Conservation (phyloP, 2,797 vertebrate species). For the Linurgus olivaceus region DNA sequence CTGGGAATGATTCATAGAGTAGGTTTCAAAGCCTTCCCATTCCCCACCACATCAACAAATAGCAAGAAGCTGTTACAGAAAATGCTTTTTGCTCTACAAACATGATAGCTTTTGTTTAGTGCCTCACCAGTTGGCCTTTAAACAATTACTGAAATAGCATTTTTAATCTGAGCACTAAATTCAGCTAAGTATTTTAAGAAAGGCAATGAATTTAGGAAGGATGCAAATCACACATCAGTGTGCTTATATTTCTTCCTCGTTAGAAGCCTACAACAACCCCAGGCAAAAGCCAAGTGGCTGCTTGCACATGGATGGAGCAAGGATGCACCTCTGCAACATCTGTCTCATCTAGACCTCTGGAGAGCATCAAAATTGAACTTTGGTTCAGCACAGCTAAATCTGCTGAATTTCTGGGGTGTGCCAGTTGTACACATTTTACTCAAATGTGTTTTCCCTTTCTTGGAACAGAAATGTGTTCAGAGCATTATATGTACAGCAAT, state of each 20-base stretch:
- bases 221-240: background rate
- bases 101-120: slow-evolving; percentile 35
- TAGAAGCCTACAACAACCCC: background rate
- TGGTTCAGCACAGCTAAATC: background rate
- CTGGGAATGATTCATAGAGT: slow-evolving; percentile 24
- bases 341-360: background rate
- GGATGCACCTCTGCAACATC: background rate
- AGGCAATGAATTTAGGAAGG: slow-evolving; percentile 3
- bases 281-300: background rate
- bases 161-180: slow-evolving; percentile 51
- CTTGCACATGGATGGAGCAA: background rate
- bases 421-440: background rate
- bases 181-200: slow-evolving; percentile 33
- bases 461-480: background rate
- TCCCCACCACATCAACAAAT: background rate
- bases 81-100: slow-evolving; percentile 43
- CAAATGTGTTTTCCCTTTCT: no score
- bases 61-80: background rate
- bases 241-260: background rate
- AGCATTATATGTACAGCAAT: rapidly evolving
- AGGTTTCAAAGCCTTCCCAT: background rate
- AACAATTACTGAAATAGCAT: slow-evolving; percentile 37
- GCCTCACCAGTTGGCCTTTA: slow-evolving; percentile 19
- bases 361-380: background rate
- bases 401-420: background rate